Percentiles rank a stretch among this genome's conserved stretches.
Evolutionary conservation across 92 coral and sea anemone species (phyloP).

Genomic region (Phymanthus crucifer): DNA sequence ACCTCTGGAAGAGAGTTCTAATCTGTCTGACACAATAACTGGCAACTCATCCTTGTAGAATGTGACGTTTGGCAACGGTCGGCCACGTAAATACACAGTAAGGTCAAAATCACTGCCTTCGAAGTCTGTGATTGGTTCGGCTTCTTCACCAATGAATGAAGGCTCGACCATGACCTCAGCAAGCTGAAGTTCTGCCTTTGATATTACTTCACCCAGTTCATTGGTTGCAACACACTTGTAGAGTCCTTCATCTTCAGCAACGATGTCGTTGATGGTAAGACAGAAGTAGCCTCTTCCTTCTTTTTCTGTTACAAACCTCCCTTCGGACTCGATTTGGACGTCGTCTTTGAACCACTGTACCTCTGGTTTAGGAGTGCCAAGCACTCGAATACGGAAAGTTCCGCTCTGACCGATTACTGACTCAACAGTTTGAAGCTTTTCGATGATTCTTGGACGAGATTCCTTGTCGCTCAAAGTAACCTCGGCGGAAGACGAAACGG

Average conservation of each 20-base stretch:
- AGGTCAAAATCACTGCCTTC: constrained; percentile 87
- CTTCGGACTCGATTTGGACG: constrained; percentile 49
- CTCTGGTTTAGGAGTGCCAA: constrained; percentile 68
- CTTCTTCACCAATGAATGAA: constrained; percentile 76
- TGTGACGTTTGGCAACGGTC: constrained; percentile 83
- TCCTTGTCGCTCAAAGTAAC: constrained; percentile 59
- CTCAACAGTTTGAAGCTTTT: constrained; percentile 70
- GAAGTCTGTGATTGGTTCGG: constrained; percentile 68
- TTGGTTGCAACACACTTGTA: constrained; percentile 81
- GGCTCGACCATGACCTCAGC: constrained; percentile 81
- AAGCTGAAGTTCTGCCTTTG: constrained; percentile 74
- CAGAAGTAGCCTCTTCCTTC: constrained; percentile 57
- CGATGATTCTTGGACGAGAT: constrained; percentile 69
- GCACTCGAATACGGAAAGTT: constrained; percentile 62
- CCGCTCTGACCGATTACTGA: constrained; percentile 64
- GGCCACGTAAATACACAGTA: constrained; percentile 68
- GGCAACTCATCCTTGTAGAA: constrained; percentile 91
- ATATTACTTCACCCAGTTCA: constrained; percentile 76
- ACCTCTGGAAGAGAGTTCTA: constrained; percentile 64
- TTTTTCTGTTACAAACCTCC: constrained; percentile 44
- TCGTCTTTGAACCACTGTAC: constrained; percentile 79
- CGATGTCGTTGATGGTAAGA: constrained; percentile 53
- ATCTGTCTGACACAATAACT: constrained; percentile 64
- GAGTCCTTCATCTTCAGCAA: constrained; percentile 68
- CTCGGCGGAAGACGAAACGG: constrained; percentile 68